phyloP scores from a whole-genome alignment of 2,797 vertebrate species.

The Australoheros facetus region DNA sequence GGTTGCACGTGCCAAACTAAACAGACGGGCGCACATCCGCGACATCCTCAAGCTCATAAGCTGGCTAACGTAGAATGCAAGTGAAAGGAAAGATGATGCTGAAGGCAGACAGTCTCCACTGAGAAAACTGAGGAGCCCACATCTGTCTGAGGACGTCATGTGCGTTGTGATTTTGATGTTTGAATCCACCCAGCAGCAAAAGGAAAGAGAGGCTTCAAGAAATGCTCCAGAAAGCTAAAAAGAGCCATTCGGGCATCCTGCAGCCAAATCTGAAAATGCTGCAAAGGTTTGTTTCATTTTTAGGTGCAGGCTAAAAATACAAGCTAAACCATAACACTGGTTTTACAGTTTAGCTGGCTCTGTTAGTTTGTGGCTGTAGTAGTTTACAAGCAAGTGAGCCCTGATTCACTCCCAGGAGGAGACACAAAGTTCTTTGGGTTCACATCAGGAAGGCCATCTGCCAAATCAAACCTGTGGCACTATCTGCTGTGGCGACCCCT shows the following conservation, averaged over 20 bases:
- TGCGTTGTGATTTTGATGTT: neutral
- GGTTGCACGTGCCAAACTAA: no score
- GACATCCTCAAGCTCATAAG: neutral
- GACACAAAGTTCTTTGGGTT: neutral
- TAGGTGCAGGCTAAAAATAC: neutral
- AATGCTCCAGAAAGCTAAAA: neutral
- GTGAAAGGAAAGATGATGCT: neutral
- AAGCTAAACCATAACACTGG: neutral
- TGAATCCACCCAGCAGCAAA: neutral
- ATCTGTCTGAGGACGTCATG: neutral
- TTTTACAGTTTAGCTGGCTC: neutral
- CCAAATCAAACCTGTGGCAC: neutral
- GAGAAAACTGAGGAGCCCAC: neutral
- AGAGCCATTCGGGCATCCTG: neutral
- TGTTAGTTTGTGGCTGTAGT: neutral
- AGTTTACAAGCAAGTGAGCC: neutral
- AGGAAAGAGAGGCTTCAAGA: neutral
- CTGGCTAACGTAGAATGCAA: neutral
- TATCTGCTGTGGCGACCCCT: accelerated
- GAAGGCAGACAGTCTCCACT: neutral
- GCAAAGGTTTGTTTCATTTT: neutral
- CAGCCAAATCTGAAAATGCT: no score
- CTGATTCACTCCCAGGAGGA: no score
- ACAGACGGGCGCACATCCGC: neutral
- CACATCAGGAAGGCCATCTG: neutral